Conservation (phyloP, 2,888 invertebrate genomes). For the Tetranychus truncatus region DNA sequence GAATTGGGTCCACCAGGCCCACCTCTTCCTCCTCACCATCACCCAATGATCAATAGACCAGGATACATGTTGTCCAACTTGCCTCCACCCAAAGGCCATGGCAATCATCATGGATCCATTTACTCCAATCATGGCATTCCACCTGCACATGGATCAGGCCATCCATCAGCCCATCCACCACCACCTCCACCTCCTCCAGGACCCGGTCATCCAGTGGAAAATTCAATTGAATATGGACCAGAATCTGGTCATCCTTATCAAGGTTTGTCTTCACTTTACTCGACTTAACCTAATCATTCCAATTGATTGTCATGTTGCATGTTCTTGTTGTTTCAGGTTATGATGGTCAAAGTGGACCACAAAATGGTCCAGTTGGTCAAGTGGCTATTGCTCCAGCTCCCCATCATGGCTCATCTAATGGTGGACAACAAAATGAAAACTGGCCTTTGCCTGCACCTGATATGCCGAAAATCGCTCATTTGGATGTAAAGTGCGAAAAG, state of each 20-base stretch:
- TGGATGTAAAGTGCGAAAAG: constrained; percentile 85
- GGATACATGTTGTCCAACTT: not conserved
- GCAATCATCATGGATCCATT: not conserved
- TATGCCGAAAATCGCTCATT: constrained; percentile 76
- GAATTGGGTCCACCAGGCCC: not conserved
- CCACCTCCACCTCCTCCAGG: not conserved
- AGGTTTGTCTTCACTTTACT: not conserved
- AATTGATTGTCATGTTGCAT: not conserved
- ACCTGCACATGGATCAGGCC: not conserved
- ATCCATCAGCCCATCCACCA: not conserved
- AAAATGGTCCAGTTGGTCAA: not conserved
- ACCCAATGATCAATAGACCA: not conserved
- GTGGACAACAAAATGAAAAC: constrained; percentile 7
- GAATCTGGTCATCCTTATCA: not conserved
- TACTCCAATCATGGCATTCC: not conserved
- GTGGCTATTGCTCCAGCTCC: not conserved
- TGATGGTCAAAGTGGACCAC: constrained; percentile 1
- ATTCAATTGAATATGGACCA: constrained; percentile 7
- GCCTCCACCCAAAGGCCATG: not conserved
- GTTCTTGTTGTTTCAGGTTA: not conserved
- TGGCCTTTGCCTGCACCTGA: constrained; percentile 35
- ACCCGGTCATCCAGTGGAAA: not conserved
- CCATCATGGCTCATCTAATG: not conserved
- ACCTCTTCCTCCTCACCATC: not conserved
- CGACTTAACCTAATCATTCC: not conserved